Conservation (phyloP, 2,113 vertebrate species). For the Pampusana beccarii region DNA sequence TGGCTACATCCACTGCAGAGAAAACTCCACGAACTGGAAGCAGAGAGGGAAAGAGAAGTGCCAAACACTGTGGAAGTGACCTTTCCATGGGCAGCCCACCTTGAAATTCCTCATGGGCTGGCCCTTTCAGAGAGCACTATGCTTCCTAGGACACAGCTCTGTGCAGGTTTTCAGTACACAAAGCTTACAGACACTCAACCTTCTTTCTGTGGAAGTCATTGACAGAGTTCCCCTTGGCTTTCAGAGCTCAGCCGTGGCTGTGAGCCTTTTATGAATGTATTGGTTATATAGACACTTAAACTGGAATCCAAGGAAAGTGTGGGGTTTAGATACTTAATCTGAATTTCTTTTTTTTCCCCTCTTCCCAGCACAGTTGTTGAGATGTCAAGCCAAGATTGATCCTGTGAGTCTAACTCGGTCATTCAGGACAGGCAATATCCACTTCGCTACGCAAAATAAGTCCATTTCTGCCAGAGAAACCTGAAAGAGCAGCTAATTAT, state of each 20-base stretch:
- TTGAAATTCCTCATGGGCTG: not conserved
- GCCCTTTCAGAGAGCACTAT: not conserved
- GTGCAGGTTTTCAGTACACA: not conserved
- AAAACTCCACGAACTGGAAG: not conserved
- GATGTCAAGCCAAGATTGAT: constrained; percentile 34
- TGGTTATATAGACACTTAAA: not conserved
- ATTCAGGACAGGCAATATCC: constrained; percentile 25
- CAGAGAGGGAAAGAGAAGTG: not conserved
- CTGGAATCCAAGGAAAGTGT: not conserved
- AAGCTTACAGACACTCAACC: not conserved
- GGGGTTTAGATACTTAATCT: not conserved
- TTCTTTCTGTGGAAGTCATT: not conserved
- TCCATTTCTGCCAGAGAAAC: constrained; percentile 60
- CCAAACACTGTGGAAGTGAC: not conserved
- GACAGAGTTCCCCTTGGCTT: not conserved
- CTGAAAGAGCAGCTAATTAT: constrained; percentile 68
- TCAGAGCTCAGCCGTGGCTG: not conserved
- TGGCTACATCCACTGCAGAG: not conserved
- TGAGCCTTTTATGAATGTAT: not conserved
- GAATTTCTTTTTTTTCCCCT: constrained; percentile 37
- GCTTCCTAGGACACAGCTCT: not conserved
- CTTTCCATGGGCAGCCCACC: not conserved
- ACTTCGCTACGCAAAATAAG: constrained; percentile 59
- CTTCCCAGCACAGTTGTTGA: constrained; percentile 20
- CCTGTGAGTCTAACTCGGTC: not conserved